Conservation (phyloP, 2,113 vertebrate species). For the Crotophaga sulcirostris region DNA sequence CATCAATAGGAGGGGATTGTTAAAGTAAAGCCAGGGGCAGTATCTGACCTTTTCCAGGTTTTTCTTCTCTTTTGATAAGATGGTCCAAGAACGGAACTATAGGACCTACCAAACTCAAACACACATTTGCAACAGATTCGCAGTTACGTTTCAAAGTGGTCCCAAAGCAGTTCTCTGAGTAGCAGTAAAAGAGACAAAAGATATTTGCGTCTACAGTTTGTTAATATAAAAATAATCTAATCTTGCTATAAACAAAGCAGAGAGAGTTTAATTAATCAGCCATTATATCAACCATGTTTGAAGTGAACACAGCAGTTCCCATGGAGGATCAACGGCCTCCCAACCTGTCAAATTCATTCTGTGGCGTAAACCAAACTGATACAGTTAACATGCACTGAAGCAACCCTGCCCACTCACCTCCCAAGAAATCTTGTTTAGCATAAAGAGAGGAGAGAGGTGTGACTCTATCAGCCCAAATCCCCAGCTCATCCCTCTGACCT, state of each 20-base stretch:
- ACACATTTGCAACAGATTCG: background rate
- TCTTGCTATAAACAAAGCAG: background rate
- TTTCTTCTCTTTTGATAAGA: background rate
- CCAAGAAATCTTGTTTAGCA: background rate
- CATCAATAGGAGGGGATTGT: background rate
- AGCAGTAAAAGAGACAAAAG: background rate
- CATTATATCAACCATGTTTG: background rate
- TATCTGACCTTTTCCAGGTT: background rate
- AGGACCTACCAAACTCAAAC: background rate
- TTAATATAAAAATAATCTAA: background rate
- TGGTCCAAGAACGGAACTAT: background rate
- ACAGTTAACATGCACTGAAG: background rate
- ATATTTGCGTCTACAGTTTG: background rate
- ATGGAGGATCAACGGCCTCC: background rate
- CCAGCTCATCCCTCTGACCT: background rate
- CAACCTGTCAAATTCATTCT: background rate
- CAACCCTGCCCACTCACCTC: background rate
- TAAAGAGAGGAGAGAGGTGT: background rate
- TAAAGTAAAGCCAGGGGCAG: constrained; percentile 31
- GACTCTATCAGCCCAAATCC: background rate
- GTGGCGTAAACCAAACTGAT: background rate
- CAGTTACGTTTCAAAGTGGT: background rate
- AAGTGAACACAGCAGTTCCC: background rate
- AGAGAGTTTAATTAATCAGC: background rate
- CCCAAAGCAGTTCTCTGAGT: background rate